Percentiles rank a stretch among this genome's conserved stretches.
Evolutionary conservation across 2,113 vertebrate species (phyloP).

Genomic region (Bubalus kerabau): DNA sequence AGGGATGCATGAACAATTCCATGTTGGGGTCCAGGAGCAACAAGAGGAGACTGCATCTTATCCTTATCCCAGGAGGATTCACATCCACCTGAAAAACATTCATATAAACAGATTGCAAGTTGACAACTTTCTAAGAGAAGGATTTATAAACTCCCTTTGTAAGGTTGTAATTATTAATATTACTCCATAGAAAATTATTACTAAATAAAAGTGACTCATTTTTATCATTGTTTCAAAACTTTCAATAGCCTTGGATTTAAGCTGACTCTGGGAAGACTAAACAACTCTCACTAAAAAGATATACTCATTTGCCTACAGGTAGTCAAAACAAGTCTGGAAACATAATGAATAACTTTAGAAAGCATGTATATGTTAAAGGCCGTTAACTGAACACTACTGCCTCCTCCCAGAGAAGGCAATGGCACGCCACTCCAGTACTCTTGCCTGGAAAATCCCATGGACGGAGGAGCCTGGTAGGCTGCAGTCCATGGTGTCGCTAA

Average conservation of each 20-base stretch:
- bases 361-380: background rate
- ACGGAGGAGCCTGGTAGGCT: too few species aligned
- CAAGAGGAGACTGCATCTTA: constrained; percentile 86
- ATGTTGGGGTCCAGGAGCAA: constrained; percentile 80
- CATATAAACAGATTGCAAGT: background rate
- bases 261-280: background rate
- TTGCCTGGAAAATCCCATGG: too few species aligned
- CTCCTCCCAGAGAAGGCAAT: background rate
- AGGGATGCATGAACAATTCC: constrained; percentile 80
- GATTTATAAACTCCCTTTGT: background rate
- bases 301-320: background rate
- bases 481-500: too few species aligned
- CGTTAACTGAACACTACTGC: background rate
- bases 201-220: background rate
- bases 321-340: background rate
- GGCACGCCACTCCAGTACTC: too few species aligned
- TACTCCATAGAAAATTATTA: background rate
- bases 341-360: background rate
- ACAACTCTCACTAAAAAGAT: background rate
- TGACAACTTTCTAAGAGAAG: background rate
- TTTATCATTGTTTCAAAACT: background rate
- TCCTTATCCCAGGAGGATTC: constrained; percentile 93
- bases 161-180: background rate
- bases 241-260: background rate
- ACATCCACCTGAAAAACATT: constrained; percentile 85